Evolutionary conservation across 2,113 vertebrate genomes (phyloP).

Genomic region (Willisornis vidua): DNA sequence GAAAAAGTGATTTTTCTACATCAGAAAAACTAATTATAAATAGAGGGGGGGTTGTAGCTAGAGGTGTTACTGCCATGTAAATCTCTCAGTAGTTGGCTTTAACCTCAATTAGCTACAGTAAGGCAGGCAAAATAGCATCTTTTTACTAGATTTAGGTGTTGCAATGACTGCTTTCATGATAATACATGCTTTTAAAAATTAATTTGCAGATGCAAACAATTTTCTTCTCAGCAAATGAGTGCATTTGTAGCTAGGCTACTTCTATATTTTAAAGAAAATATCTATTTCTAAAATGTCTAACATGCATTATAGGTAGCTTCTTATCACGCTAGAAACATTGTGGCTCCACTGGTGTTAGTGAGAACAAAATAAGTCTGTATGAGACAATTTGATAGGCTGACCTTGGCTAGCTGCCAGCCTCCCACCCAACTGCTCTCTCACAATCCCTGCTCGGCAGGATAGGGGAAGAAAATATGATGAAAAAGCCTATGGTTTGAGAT

Average conservation of each 20-base stretch:
- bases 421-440: background rate
- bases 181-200: background rate
- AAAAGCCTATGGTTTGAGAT: background rate
- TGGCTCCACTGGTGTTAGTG: background rate
- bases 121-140: background rate
- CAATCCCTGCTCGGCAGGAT: background rate
- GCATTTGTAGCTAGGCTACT: background rate
- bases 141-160: background rate
- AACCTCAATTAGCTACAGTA: background rate
- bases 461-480: background rate
- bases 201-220: background rate
- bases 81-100: background rate
- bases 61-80: background rate
- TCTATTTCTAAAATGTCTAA: background rate
- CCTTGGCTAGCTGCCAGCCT: background rate
- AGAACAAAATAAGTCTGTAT: background rate
- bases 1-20: fast-evolving
- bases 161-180: background rate
- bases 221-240: background rate
- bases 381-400: background rate
- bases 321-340: background rate
- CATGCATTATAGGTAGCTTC: background rate
- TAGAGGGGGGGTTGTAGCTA: background rate
- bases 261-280: background rate
- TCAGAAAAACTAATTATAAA: background rate